These are phyloP conservation scores for Aramus guarauna DNA, from an alignment of 2,113 vertebrate genomes.

Conservation along the genomic window DNA sequence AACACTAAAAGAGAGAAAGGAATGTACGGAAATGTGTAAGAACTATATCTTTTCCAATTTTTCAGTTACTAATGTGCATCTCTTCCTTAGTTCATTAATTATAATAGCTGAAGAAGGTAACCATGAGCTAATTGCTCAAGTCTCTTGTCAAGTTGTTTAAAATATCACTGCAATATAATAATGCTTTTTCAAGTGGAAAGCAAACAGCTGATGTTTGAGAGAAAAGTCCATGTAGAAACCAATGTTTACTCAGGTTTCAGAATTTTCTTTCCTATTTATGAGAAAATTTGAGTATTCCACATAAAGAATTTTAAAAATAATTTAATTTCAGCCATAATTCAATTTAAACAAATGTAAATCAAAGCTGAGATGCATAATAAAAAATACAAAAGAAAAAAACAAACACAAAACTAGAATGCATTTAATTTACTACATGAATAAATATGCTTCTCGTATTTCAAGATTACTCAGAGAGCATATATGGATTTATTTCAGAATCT, in stretches of 20 bases:
- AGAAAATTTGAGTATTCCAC: background rate
- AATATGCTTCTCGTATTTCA: background rate
- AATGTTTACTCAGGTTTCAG: background rate
- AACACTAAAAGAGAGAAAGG: background rate
- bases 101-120: background rate
- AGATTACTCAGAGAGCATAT: background rate
- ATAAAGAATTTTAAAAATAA: background rate
- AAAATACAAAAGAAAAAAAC: background rate
- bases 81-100: background rate
- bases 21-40: background rate
- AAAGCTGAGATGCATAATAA: background rate
- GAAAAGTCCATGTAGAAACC: background rate
- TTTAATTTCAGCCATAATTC: background rate
- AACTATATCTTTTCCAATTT: background rate
- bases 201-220: slow-evolving; percentile 4
- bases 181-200: background rate
- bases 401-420: background rate
- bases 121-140: background rate
- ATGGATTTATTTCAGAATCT: background rate
- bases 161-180: background rate
- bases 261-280: background rate
- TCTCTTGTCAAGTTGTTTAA: background rate
- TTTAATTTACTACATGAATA: background rate
- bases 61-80: background rate
- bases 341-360: background rate